Evolutionary conservation across 2,797 vertebrate species (phyloP), one percentile per base, ranked within the genome.

Genomic region (Fratercula arctica): DNA sequence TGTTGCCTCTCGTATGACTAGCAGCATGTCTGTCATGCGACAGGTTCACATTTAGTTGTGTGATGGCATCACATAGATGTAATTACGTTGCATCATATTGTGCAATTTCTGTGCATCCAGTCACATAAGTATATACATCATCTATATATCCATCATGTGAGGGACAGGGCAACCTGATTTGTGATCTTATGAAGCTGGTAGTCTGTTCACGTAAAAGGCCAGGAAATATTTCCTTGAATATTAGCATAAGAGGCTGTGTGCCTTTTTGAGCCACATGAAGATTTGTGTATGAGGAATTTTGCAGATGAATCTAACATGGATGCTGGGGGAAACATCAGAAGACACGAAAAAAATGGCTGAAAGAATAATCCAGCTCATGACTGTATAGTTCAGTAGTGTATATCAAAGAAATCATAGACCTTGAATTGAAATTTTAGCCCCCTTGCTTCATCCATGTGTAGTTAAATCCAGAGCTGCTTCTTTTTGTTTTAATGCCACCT

Each of bases 261-360:
- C 2, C 13, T 88, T 93, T 24, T 16, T 0, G 0, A 74, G 26
- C 3, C 10, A 4, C 43, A 19, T 48, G 28, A 46, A 39, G 5
- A 6, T 50, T 39, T 77, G 11, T 12, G 2, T 46, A 10, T 60
- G 33, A 64, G 24, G 33, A 88, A 46, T 89, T 85, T 87, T 68
- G 24, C 15, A 72, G 37, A 23, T 59, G 6, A 64, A 56, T 68
- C 16, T 68, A 35, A 66, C 9, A 20, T 29, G 8, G 5, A 16
- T 75, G 17, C 70, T 60, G n/a, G 10, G 8, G 14, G 80, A 68
- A 73, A 70, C 2, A 50, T 54, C 20, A n/a, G 5, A 64, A 90
- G 53, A 67, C 15, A 26, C 15, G 5, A 28, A 70, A 61, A 61
- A 74, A 72, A 23, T 18, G 16, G 0, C 8, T 77, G 17, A 70